Conservation (phyloP, 2,797 vertebrate genomes). For the Typhlichthys subterraneus region DNA sequence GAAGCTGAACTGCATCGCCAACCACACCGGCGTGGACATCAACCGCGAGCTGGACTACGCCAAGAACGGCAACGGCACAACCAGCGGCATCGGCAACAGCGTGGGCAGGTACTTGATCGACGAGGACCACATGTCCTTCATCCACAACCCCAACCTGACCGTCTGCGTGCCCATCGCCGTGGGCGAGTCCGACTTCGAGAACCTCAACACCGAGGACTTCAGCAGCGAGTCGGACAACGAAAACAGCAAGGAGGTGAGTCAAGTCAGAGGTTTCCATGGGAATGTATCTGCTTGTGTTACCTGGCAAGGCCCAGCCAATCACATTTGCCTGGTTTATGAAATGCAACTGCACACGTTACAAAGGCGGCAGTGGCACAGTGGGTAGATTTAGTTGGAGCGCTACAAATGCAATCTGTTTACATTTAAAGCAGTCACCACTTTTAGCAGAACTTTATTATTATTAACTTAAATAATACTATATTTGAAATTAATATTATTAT, state of each 20-base stretch:
- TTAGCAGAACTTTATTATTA: too few relatives aligned
- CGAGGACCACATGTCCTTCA: slow-evolving; percentile 98
- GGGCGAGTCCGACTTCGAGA: slow-evolving; percentile 97
- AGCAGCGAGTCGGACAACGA: slow-evolving; percentile 96
- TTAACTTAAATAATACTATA: too few relatives aligned
- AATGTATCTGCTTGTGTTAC: background rate
- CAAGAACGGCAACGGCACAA: slow-evolving; percentile 96
- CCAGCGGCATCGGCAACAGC: slow-evolving; percentile 96
- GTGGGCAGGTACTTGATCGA: slow-evolving; percentile 97
- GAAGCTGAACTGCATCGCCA: slow-evolving; percentile 94
- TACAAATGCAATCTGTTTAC: too few relatives aligned
- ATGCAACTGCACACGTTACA: too few relatives aligned
- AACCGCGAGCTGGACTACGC: slow-evolving; percentile 91
- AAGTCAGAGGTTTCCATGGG: background rate
- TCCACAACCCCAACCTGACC: slow-evolving; percentile 96
- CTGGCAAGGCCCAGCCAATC: background rate
- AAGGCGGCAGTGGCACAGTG: too few relatives aligned
- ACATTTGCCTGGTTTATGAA: too few relatives aligned
- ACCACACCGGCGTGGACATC: slow-evolving; percentile 93
- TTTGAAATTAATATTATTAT: too few relatives aligned
- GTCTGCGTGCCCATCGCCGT: slow-evolving; percentile 97
- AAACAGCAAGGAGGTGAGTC: slow-evolving; percentile 94
- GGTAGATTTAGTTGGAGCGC: too few relatives aligned
- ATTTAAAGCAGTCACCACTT: too few relatives aligned
- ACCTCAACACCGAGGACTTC: slow-evolving; percentile 96